Conservation (phyloP, 2,113 vertebrate genomes). For the Bettongia penicillata region DNA sequence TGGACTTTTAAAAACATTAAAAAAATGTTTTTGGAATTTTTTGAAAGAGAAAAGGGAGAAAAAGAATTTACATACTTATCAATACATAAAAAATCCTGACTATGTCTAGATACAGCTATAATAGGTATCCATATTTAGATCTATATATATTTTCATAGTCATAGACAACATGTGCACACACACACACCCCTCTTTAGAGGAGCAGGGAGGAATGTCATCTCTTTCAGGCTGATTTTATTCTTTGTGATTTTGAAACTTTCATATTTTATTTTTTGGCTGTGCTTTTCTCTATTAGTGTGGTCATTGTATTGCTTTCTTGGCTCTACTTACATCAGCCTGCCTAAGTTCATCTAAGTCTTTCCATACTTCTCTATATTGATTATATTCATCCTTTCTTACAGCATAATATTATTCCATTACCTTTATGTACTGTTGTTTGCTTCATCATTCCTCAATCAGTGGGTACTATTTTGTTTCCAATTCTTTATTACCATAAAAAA, state of each 20-base stretch:
- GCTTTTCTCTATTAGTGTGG: background rate
- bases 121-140: too few species aligned
- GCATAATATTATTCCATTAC: background rate
- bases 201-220: background rate
- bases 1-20: background rate
- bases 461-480: background rate
- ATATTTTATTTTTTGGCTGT: background rate
- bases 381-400: background rate
- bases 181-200: background rate
- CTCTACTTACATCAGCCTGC: background rate
- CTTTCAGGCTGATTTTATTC: background rate
- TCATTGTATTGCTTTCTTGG: background rate
- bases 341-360: background rate
- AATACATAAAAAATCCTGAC: background rate
- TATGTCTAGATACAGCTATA: too few species aligned
- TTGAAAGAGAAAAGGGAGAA: background rate
- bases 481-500: too few species aligned
- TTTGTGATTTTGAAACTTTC: background rate
- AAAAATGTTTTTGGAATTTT: background rate
- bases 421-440: background rate
- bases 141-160: background rate
- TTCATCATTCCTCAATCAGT: background rate
- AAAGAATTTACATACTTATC: background rate
- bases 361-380: background rate
- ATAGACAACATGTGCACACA: background rate